These are phyloP conservation scores for Polypedilum pembai DNA, from an alignment of 1,140 invertebrate genomes.

Conservation along the genomic window DNA sequence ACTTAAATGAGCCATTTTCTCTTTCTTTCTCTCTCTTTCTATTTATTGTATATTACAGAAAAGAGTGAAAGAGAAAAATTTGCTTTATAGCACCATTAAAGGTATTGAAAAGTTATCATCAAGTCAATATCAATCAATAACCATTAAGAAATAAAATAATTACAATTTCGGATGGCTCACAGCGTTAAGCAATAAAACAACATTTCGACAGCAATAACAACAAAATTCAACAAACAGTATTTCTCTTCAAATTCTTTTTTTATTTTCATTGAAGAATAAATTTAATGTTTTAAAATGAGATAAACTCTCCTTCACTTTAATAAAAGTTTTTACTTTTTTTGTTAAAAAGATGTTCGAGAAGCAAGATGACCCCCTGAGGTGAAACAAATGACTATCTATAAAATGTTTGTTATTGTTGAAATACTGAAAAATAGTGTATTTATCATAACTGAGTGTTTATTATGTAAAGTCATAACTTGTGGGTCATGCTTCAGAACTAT, in stretches of 20 bases:
- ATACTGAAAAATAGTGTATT: constrained; percentile 27
- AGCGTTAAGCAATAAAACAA: constrained; percentile 18
- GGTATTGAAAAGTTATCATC: constrained; percentile 26
- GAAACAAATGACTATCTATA: constrained; percentile 24
- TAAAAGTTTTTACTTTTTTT: neutral
- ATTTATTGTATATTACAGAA: neutral
- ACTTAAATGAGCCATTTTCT: neutral
- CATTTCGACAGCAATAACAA: constrained; percentile 17
- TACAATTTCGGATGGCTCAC: constrained; percentile 13
- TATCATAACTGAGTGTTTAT: constrained; percentile 9
- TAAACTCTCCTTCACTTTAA: neutral
- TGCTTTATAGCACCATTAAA: constrained; percentile 21
- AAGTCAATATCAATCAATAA: constrained; percentile 27
- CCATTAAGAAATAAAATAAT: constrained; percentile 18
- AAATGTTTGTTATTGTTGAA: constrained; percentile 28
- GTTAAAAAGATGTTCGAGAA: constrained; percentile 18
- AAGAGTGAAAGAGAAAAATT: neutral
- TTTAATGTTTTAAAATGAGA: constrained; percentile 9
- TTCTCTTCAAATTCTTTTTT: neutral
- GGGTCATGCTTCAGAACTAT: neutral
- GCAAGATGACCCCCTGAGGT: constrained; percentile 1
- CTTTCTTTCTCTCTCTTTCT: neutral
- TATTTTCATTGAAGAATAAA: constrained; percentile 23
- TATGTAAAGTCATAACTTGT: neutral
- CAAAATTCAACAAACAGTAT: constrained; percentile 10